phyloP scores from a whole-genome alignment of 1,140 invertebrate species.

The Lasioglossum baleicum region DNA sequence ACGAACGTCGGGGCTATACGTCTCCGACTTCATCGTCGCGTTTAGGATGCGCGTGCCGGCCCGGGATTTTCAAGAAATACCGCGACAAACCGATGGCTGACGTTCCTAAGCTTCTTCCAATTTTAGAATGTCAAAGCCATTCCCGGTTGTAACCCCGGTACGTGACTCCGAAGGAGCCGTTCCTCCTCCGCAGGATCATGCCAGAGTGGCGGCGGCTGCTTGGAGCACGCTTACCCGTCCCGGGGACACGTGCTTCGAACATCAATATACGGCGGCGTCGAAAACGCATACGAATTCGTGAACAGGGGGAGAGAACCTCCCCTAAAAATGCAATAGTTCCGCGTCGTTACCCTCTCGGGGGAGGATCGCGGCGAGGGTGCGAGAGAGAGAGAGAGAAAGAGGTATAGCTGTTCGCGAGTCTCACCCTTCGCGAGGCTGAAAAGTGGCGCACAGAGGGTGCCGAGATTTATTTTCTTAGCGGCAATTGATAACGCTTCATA shows the following conservation, averaged over 20 bases:
- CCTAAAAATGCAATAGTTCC: constrained; percentile 59
- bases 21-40: neutral
- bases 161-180: constrained; percentile 47
- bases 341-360: constrained; percentile 50
- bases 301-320: constrained; percentile 18
- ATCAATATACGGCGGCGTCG: constrained; percentile 55
- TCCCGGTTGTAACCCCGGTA: constrained; percentile 61
- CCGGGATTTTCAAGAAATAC: constrained; percentile 52
- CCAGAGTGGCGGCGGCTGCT: constrained; percentile 17
- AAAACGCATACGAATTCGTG: constrained; percentile 53
- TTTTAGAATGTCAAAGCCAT: constrained; percentile 67
- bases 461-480: constrained; percentile 57
- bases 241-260: constrained; percentile 59
- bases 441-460: constrained; percentile 12
- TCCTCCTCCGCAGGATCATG: constrained; percentile 53
- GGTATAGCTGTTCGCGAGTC: neutral
- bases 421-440: constrained; percentile 36
- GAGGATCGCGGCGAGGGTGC: neutral
- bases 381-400: too few species aligned
- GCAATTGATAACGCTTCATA: constrained; percentile 59
- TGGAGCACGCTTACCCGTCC: constrained; percentile 39
- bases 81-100: constrained; percentile 35
- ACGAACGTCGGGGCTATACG: neutral
- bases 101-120: constrained; percentile 65
- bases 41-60: constrained; percentile 1